Conservation (phyloP, 2,797 vertebrate species). For the Leptodactylus fallax region DNA sequence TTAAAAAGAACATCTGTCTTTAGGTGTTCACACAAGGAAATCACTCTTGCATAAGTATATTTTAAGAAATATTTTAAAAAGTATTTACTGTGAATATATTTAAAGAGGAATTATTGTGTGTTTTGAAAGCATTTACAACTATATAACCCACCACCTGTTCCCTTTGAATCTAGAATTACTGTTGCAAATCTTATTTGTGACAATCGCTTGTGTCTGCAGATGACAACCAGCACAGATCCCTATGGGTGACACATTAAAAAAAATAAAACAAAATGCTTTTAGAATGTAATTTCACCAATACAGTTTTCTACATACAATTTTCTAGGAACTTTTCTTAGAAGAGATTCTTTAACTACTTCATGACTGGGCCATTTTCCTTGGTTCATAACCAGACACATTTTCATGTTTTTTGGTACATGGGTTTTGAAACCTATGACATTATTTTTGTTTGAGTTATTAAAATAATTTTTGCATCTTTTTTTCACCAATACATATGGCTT, state of each 20-base stretch:
- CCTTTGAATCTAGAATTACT: neutral
- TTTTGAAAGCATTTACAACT: neutral
- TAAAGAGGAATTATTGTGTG: neutral
- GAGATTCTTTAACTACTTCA: no score
- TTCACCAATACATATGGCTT: no score
- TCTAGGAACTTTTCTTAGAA: no score
- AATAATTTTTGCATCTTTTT: no score
- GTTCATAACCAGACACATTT: no score
- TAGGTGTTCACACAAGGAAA: neutral
- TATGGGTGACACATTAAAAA: neutral
- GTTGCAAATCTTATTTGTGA: neutral
- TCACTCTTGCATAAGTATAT: neutral
- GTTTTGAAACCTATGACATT: no score
- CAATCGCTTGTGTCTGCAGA: neutral
- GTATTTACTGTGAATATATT: neutral
- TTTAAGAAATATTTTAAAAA: neutral
- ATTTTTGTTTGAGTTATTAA: no score
- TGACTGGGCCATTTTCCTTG: no score
- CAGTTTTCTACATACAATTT: neutral
- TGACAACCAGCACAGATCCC: neutral
- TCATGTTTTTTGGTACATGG: no score
- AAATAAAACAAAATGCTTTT: neutral
- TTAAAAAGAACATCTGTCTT: neutral
- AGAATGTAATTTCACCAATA: neutral
- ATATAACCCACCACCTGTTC: neutral